Evolutionary conservation across 2,797 vertebrate genomes (phyloP).

Genomic region (Anabacerthia variegaticeps): DNA sequence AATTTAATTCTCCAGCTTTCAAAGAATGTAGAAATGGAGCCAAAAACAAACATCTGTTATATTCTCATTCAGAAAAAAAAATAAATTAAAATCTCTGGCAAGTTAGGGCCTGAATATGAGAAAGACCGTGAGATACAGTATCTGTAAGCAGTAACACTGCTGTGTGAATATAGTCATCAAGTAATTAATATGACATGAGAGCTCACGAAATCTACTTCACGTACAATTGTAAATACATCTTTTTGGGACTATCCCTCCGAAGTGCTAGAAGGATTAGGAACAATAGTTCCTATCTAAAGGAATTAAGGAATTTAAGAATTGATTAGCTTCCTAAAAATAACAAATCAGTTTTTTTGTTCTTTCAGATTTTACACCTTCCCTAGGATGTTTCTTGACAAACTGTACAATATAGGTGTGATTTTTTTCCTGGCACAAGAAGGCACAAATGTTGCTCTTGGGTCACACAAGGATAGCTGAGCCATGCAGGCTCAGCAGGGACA

Average conservation of each 20-base stretch:
- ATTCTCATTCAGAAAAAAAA: slow-evolving; percentile 34
- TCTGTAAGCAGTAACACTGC: not conserved
- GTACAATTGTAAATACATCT: not conserved
- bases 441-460: not conserved
- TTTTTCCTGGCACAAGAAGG: not conserved
- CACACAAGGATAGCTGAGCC: not conserved
- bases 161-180: not conserved
- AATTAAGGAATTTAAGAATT: not conserved
- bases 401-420: not conserved
- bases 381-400: not conserved
- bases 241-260: slow-evolving; percentile 6
- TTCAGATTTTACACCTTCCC: not conserved
- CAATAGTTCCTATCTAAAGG: not conserved
- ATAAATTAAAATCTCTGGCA: slow-evolving; percentile 34
- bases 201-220: not conserved
- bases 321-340: not conserved
- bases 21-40: slow-evolving; percentile 76
- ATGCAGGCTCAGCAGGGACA: not conserved
- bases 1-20: slow-evolving; percentile 77
- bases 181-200: not conserved
- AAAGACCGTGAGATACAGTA: slow-evolving; percentile 55
- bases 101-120: slow-evolving; percentile 34
- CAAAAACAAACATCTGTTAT: slow-evolving; percentile 77
- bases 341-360: not conserved
- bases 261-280: not conserved